These are phyloP conservation scores for Lagodon rhomboides DNA, from an alignment of 2,797 vertebrate species.

Conservation along the genomic window DNA sequence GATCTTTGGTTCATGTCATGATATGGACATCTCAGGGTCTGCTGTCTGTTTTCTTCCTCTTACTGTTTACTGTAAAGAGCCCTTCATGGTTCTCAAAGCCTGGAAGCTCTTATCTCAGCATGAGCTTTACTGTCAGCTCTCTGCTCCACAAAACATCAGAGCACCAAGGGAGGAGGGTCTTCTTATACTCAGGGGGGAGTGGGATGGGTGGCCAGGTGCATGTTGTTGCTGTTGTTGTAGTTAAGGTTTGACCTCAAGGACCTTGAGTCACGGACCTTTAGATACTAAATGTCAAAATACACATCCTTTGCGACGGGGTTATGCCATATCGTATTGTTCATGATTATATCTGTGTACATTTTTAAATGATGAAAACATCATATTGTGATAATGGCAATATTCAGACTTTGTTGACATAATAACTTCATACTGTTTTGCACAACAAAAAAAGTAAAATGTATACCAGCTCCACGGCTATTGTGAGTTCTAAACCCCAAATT, in stretches of 20 bases:
- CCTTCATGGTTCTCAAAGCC: constrained; percentile 32
- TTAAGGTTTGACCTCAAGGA: background rate
- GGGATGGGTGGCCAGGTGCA: constrained; percentile 6
- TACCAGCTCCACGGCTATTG: no score
- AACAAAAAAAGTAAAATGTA: no score
- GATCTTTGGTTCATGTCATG: constrained; percentile 43
- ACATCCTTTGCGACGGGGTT: no score
- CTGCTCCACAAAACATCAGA: constrained; percentile 26
- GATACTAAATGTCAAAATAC: background rate
- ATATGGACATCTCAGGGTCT: constrained; percentile 52
- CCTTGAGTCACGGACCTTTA: background rate
- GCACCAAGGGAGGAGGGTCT: background rate
- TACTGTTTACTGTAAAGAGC: constrained; percentile 47
- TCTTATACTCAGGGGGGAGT: background rate
- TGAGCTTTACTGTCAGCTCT: constrained; percentile 47
- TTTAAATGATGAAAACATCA: no score
- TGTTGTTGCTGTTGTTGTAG: constrained; percentile 22
- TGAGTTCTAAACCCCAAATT: no score
- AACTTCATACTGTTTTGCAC: no score
- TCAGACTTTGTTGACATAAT: no score
- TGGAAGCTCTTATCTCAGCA: constrained; percentile 65
- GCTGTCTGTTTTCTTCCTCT: constrained; percentile 17
- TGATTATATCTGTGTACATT: no score
- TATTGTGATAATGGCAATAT: no score
- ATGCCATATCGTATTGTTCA: no score